Evolutionary conservation across 2,888 invertebrate genomes (phyloP).

Genomic region (Steinernema carpocapsae): DNA sequence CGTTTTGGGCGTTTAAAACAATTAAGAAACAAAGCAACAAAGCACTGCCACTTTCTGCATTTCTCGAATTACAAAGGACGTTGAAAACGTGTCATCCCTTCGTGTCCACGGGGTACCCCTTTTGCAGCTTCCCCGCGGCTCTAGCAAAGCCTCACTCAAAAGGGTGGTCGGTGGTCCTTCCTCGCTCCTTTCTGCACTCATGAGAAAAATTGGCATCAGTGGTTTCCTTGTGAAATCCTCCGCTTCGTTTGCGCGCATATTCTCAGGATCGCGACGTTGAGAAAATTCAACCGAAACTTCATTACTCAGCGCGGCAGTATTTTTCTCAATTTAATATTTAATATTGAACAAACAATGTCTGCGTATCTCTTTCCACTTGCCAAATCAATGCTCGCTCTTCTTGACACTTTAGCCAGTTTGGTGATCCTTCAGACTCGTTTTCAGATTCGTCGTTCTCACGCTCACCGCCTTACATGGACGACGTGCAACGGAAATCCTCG

Average conservation of each 20-base stretch:
- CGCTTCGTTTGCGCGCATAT: conserved; percentile 24
- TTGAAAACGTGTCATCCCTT: conserved; percentile 1
- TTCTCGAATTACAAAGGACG: conserved; percentile 6
- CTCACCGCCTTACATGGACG: conserved; percentile 3
- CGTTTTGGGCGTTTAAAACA: neutral
- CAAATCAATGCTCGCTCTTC: neutral
- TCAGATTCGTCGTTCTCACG: too few relatives aligned
- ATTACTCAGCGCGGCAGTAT: conserved; percentile 17
- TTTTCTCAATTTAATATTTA: conserved; percentile 31
- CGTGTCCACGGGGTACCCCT: neutral
- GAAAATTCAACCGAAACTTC: conserved; percentile 8
- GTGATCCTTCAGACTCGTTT: neutral
- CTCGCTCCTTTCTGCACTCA: conserved; percentile 12
- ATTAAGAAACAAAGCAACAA: too few relatives aligned
- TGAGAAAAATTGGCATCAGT: conserved; percentile 31
- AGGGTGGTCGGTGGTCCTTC: conserved; percentile 16
- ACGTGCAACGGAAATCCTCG: conserved; percentile 15
- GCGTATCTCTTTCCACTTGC: neutral
- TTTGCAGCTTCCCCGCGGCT: conserved; percentile 1
- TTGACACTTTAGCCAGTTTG: neutral
- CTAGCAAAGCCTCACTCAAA: neutral
- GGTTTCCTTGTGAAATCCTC: conserved; percentile 24
- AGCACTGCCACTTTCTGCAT: neutral
- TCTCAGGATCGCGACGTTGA: conserved; percentile 32
- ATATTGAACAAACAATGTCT: conserved; percentile 29